A percentile compares a stretch with the other conserved stretches of the same genome.
phyloP scores from a whole-genome alignment of 1,140 invertebrate genomes.

The Bombus difficillimus region DNA sequence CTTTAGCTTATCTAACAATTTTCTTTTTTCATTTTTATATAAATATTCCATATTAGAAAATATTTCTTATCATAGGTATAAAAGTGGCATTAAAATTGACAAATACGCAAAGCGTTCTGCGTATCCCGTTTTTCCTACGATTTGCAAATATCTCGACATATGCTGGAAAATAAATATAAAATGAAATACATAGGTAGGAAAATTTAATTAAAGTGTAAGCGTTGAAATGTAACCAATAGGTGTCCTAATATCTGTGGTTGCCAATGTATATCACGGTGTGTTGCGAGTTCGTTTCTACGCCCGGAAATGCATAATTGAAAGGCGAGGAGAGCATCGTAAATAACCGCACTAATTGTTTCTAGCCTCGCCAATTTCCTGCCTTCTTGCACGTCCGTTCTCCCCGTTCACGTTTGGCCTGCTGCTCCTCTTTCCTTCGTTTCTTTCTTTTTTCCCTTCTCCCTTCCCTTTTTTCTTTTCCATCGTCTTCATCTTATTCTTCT shows the following conservation, averaged over 20 bases:
- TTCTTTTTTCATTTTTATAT: no score
- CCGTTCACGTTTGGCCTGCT: constrained; percentile 16
- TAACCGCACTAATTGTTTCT: constrained; percentile 77
- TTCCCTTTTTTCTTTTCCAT: neutral
- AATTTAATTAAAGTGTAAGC: neutral
- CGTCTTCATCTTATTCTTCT: neutral
- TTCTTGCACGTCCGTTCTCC: constrained; percentile 14
- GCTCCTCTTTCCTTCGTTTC: neutral
- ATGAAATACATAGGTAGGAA: neutral
- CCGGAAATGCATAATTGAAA: constrained; percentile 77
- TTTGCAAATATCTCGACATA: neutral
- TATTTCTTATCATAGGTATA: no score
- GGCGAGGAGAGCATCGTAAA: constrained; percentile 73
- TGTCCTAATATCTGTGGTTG: neutral
- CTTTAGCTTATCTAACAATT: no score
- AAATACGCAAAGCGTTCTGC: no score
- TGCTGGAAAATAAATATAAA: neutral
- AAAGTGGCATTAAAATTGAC: no score
- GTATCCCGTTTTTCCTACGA: neutral
- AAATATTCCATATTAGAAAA: no score
- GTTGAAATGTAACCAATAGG: neutral
- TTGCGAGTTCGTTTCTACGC: constrained; percentile 70
- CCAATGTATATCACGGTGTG: constrained; percentile 14
- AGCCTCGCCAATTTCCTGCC: constrained; percentile 75
- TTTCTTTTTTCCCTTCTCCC: neutral